Evolutionary conservation across 2,888 invertebrate species (phyloP).

Genomic region (Napeogenes sylphis): DNA sequence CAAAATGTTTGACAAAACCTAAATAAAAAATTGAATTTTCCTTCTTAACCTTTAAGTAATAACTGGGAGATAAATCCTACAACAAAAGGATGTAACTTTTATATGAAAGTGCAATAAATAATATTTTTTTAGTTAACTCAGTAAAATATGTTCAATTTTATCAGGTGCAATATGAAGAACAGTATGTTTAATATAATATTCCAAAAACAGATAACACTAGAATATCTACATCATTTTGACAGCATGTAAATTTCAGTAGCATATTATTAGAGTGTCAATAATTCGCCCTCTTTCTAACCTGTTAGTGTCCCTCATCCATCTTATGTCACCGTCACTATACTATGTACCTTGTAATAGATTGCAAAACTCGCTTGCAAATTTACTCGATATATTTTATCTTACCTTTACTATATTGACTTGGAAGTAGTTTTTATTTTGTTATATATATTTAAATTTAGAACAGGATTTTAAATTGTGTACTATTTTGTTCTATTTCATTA

Average conservation of each 20-base stretch:
- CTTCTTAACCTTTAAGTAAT: too few relatives aligned
- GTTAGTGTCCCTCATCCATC: slow-evolving; percentile 50
- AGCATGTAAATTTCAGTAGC: slow-evolving; percentile 25
- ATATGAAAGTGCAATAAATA: neutral
- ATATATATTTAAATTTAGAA: too few relatives aligned
- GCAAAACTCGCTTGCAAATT: slow-evolving; percentile 16
- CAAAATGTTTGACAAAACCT: too few relatives aligned
- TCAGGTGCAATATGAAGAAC: too few relatives aligned
- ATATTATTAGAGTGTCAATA: slow-evolving; percentile 38
- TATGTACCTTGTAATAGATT: slow-evolving; percentile 29
- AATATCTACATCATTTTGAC: slow-evolving; percentile 17
- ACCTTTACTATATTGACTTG: too few relatives aligned
- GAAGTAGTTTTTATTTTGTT: too few relatives aligned
- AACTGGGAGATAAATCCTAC: too few relatives aligned
- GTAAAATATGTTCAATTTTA: too few relatives aligned
- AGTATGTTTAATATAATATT: neutral
- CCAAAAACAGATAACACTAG: neutral
- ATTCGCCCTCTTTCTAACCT: slow-evolving; percentile 36
- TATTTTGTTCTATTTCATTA: too few relatives aligned
- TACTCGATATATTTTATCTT: slow-evolving; percentile 11
- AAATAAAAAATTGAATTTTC: too few relatives aligned
- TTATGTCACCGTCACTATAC: slow-evolving; percentile 39
- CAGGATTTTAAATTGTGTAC: too few relatives aligned
- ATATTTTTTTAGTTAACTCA: neutral
- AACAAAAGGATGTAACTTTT: too few relatives aligned